phyloP scores from a whole-genome alignment of 2,113 vertebrate genomes.

The Muntiacus reevesi region DNA sequence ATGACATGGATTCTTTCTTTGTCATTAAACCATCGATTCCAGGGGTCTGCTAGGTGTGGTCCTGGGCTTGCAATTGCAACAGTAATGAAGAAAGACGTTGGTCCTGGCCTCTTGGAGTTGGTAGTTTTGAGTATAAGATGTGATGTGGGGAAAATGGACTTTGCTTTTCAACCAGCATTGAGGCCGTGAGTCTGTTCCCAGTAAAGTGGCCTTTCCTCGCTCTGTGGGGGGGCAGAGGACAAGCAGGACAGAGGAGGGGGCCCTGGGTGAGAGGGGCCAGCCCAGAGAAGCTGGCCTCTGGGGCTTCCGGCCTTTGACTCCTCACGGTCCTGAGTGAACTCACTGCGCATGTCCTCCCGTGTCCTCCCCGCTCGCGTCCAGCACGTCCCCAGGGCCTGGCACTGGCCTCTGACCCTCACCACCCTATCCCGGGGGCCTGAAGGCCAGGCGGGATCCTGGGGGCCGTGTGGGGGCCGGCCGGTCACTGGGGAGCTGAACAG shows the following conservation, averaged over 20 bases:
- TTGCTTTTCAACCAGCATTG: not conserved
- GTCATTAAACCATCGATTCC: not conserved
- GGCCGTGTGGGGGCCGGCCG: not conserved
- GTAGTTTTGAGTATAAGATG: not conserved
- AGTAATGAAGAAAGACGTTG: accelerated
- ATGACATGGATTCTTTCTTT: not conserved
- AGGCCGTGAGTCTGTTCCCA: not conserved
- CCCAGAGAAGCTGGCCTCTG: not conserved
- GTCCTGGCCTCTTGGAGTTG: not conserved
- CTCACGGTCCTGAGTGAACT: not conserved
- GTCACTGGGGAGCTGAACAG: not conserved
- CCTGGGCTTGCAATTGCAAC: not conserved
- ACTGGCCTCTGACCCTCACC: accelerated
- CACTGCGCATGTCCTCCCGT: accelerated
- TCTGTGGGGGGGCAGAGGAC: not conserved
- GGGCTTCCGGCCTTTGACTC: not conserved
- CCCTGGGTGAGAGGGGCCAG: not conserved
- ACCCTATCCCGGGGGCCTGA: not conserved
- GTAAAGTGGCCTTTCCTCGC: not conserved
- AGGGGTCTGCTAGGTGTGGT: accelerated
- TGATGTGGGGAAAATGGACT: too few species aligned
- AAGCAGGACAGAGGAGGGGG: not conserved
- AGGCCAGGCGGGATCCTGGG: not conserved
- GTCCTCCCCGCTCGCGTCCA: accelerated
- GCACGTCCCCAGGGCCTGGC: not conserved